Percentiles rank a stretch among this genome's conserved stretches.
Evolutionary conservation across 2,888 invertebrate genomes (phyloP).

Genomic region (Seladonia tumulorum): DNA sequence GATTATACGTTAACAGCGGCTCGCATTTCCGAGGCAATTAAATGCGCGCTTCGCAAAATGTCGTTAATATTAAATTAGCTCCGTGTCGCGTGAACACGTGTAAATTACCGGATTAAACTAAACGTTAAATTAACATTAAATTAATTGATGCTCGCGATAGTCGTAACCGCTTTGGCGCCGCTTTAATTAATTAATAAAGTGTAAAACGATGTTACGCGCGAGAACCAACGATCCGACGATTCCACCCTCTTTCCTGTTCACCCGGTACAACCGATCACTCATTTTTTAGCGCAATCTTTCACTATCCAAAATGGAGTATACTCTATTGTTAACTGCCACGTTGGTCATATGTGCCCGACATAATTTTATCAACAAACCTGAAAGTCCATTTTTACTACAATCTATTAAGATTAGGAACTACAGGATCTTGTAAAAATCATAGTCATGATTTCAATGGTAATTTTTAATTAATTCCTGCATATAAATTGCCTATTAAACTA

Average conservation of each 20-base stretch:
- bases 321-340: neutral
- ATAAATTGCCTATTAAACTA: too few species aligned
- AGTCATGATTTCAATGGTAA: neutral
- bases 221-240: neutral
- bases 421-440: too few species aligned
- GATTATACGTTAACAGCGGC: slow-evolving; percentile 58
- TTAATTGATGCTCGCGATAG: slow-evolving; percentile 54
- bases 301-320: neutral
- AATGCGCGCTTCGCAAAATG: slow-evolving; percentile 51
- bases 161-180: slow-evolving; percentile 22
- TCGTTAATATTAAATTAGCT: slow-evolving; percentile 62
- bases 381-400: neutral
- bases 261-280: neutral
- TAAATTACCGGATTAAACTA: slow-evolving; percentile 54
- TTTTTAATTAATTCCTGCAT: too few species aligned
- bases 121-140: slow-evolving; percentile 55
- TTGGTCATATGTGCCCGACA: too few species aligned
- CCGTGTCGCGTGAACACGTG: slow-evolving; percentile 39
- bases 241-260: neutral
- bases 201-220: neutral
- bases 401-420: too few species aligned
- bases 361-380: neutral
- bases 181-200: slow-evolving; percentile 43
- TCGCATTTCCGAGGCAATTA: slow-evolving; percentile 58
- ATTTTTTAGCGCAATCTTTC: neutral